Evolutionary conservation across 2,888 invertebrate genomes (phyloP).

Genomic region (Halocaridina rubra): DNA sequence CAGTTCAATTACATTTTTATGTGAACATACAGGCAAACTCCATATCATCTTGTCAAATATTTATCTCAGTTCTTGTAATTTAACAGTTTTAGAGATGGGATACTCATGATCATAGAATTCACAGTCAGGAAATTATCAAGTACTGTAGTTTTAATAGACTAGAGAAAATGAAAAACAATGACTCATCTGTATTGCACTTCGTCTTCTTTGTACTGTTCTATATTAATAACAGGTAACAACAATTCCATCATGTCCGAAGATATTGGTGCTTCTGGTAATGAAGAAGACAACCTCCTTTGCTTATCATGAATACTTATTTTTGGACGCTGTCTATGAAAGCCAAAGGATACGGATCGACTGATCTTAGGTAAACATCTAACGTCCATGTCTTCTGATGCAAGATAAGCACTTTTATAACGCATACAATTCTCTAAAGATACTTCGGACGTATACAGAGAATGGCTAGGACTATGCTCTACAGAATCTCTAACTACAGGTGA

Average conservation of each 20-base stretch:
- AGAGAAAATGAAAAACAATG: neutral
- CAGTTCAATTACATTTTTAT: no score
- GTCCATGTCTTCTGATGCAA: neutral
- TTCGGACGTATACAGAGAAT: neutral
- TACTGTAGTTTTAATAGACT: neutral
- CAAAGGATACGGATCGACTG: conserved; percentile 19
- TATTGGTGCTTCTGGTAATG: neutral
- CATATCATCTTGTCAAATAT: neutral
- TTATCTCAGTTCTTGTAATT: neutral
- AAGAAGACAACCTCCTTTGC: neutral
- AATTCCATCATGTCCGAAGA: conserved; percentile 17
- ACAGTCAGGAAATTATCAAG: neutral
- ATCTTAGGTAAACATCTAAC: conserved; percentile 10
- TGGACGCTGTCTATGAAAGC: neutral
- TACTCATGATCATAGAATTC: neutral
- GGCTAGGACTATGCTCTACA: neutral
- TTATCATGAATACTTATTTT: neutral
- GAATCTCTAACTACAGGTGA: neutral
- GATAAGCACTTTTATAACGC: neutral
- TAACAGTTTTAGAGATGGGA: neutral
- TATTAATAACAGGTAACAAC: conserved; percentile 28
- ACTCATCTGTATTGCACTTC: conserved; percentile 29
- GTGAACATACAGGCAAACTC: no score
- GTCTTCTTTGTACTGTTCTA: conserved; percentile 10
- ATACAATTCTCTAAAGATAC: conserved; percentile 5